Evolutionary conservation across 2,888 invertebrate species (phyloP).

Genomic region (Drosophila nr. perissopoda): DNA sequence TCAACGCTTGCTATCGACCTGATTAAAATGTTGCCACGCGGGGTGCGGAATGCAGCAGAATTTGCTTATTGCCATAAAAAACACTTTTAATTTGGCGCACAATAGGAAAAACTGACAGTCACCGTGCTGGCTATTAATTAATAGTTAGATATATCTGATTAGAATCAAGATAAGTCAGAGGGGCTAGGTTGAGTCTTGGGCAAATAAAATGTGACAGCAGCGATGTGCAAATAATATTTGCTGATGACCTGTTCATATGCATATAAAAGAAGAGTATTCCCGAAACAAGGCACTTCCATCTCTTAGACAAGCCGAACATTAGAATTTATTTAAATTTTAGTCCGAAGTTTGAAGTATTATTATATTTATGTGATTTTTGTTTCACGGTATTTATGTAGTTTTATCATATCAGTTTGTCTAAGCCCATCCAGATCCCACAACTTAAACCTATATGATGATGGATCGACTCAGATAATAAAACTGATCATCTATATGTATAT

Average conservation of each 20-base stretch:
- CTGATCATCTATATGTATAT: not conserved
- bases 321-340: not conserved
- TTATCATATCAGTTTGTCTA: not conserved
- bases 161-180: not conserved
- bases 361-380: not conserved
- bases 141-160: conserved; percentile 22
- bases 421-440: not conserved
- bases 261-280: not conserved
- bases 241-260: not conserved
- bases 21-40: conserved; percentile 66
- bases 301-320: not conserved
- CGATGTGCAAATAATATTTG: not conserved
- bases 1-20: conserved; percentile 58
- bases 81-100: conserved; percentile 11
- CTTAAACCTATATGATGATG: not conserved
- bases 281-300: not conserved
- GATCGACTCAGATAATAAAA: not conserved
- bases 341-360: not conserved
- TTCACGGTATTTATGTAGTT: not conserved
- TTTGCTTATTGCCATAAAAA: conserved; percentile 43
- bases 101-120: conserved; percentile 20
- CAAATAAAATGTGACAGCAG: not conserved
- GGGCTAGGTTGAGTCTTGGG: not conserved
- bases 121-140: conserved; percentile 28
- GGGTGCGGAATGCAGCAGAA: conserved; percentile 10